These are phyloP conservation scores for Merluccius polli DNA, from an alignment of 2,797 vertebrate species.

Conservation along the genomic window DNA sequence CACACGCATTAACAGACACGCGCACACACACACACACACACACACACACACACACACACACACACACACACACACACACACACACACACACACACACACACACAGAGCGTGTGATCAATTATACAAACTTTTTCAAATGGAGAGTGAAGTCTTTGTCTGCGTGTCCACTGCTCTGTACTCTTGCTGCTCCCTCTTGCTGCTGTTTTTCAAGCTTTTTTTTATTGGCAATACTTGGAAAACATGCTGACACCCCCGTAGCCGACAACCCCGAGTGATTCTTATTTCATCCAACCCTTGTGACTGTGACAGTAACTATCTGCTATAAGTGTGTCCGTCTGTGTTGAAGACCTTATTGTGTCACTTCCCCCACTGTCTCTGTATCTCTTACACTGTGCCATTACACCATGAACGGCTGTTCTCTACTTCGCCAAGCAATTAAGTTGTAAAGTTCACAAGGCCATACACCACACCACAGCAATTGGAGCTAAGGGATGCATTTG, in stretches of 20 bases:
- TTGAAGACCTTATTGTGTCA: not conserved
- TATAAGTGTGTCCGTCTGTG: not conserved
- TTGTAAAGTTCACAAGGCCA: not conserved
- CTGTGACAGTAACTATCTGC: not conserved
- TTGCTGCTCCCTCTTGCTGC: not conserved
- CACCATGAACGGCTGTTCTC: not conserved
- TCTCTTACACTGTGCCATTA: not conserved
- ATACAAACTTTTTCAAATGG: not conserved
- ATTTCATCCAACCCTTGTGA: not conserved
- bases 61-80: not conserved
- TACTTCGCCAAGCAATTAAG: not conserved
- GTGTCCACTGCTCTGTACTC: not conserved
- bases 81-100: slow-evolving; percentile 2
- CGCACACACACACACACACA: not conserved
- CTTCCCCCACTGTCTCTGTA: not conserved
- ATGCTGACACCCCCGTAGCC: not conserved
- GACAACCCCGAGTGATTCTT: not conserved
- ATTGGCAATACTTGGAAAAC: not conserved
- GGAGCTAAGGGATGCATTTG: not conserved
- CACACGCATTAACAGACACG: not conserved
- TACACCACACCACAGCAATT: not conserved
- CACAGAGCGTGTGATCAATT: slow-evolving; percentile 10
- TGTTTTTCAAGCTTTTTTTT: not conserved
- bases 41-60: slow-evolving; percentile 3
- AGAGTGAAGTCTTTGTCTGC: slow-evolving; percentile 5